Evolutionary conservation across 2,113 vertebrate genomes (phyloP).

Genomic region (Artemisiospiza belli): DNA sequence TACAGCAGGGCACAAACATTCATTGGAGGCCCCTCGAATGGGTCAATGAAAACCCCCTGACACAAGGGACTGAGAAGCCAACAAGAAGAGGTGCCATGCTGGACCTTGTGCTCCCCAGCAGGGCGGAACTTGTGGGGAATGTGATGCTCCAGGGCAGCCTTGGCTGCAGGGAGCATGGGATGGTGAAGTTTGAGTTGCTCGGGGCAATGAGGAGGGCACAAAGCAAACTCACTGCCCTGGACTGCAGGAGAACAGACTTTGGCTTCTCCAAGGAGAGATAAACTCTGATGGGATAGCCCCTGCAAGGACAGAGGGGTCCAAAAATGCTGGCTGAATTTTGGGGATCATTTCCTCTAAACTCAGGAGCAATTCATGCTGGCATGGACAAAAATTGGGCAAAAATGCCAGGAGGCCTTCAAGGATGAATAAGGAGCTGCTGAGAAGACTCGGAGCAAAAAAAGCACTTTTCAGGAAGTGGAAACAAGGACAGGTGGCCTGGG

Average conservation of each 20-base stretch:
- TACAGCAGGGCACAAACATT: not conserved
- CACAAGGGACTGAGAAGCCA: not conserved
- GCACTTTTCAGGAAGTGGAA: not conserved
- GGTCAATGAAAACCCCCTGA: not conserved
- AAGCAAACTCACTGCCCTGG: not conserved
- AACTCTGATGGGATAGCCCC: not conserved
- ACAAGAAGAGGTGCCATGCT: not conserved
- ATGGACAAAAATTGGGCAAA: not conserved
- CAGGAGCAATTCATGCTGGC: not conserved
- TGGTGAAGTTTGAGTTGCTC: not conserved
- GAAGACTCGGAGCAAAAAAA: not conserved
- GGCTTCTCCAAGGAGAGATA: not conserved
- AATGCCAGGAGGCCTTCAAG: not conserved
- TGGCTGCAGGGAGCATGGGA: fast-evolving
- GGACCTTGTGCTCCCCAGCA: not conserved
- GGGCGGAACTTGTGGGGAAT: not conserved
- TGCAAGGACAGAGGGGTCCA: not conserved
- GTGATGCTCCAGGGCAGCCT: not conserved
- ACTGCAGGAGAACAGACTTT: not conserved
- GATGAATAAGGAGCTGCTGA: not conserved
- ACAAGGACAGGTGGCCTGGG: not conserved
- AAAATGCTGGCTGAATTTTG: not conserved
- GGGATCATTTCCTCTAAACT: not conserved
- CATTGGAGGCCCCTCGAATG: too few relatives aligned
- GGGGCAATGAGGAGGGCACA: not conserved